A percentile compares a stretch with the other conserved stretches of the same genome.
Evolutionary conservation across 2,797 vertebrate genomes (phyloP).

Genomic region (Malacoraja senta): DNA sequence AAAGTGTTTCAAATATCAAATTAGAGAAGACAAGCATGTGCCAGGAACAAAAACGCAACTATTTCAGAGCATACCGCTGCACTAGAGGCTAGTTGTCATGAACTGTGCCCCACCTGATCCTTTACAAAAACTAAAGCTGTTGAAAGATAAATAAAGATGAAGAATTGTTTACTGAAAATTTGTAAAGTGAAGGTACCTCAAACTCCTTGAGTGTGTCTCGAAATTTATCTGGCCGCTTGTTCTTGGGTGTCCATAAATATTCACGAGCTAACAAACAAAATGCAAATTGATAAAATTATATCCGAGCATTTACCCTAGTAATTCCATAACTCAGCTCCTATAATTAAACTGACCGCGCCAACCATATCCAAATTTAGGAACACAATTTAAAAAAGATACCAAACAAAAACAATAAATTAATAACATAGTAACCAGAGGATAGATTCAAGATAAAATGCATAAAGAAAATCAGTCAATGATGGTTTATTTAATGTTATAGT

Average conservation of each 20-base stretch:
- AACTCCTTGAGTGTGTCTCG: slow-evolving; percentile 82
- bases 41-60: slow-evolving; percentile 82
- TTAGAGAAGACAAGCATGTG: slow-evolving; percentile 58
- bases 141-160: slow-evolving; percentile 74
- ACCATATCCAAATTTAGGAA: background rate
- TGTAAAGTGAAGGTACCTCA: slow-evolving; percentile 79
- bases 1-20: slow-evolving; percentile 58
- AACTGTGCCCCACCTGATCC: slow-evolving; percentile 53
- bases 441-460: background rate
- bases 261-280: slow-evolving; percentile 70
- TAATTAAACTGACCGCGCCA: background rate
- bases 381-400: background rate
- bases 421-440: background rate
- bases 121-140: slow-evolving; percentile 85
- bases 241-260: slow-evolving; percentile 80
- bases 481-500: background rate
- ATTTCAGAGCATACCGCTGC: slow-evolving; percentile 65
- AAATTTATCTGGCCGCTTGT: slow-evolving; percentile 80
- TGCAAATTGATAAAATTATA: background rate
- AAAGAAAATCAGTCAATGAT: background rate
- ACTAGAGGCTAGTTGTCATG: slow-evolving; percentile 50
- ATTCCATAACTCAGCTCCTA: background rate
- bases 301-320: too few species aligned
- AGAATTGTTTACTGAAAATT: slow-evolving; percentile 75
- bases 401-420: slow-evolving; percentile 3